Evolutionary conservation across 2,888 invertebrate genomes (phyloP), one percentile per base, ranked within the genome.

Genomic region (Gonocerus acuteangulatus): DNA sequence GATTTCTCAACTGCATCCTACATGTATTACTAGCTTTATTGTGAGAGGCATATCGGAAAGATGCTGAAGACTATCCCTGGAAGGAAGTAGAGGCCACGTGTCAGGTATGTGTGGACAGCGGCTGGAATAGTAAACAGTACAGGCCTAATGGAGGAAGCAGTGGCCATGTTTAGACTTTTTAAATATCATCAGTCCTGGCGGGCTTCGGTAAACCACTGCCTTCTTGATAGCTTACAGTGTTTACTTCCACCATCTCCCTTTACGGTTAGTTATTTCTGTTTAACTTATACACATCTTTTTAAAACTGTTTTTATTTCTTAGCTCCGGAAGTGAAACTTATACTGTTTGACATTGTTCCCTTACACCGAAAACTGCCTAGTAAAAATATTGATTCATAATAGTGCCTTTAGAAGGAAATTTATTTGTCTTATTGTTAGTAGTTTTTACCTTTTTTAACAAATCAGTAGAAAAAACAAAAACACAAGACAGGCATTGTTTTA

Each of bases 121-220:
- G n/a, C 27, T n/a, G 18, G 51, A 51, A 51, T 51, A 27, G 36
- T 34, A 51, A 51, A 51, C 51, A 51, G 32, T 23, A 27, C 27
- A 51, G 19, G 32, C 19, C 51, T 51, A 51, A 51, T 51, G 51
- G 51, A 51, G 51, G 51, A 51, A 51, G 51, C 51, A 34, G 34
- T 19, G 32, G 19, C 51, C 36, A 27, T 51, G 51, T 51, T 51
- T 51, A 51, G 51, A 51, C 51, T 51, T 51, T 51, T 51, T 51
- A 51, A 51, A 51, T 51, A 19, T 51, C 32, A 34, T 51, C 34
- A n/a, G 32, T 51, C 34, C 51, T 34, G 34, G 51, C 51, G 32
- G 36, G 18, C 27, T 27, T 27, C 27, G 4, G 4, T 27, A 27
- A 6, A 27, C 27, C 27, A 27, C 27, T 27, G 27, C 27, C 27